Evolutionary conservation across 2,797 vertebrate species (phyloP).

Genomic region (Scarus forsteni): DNA sequence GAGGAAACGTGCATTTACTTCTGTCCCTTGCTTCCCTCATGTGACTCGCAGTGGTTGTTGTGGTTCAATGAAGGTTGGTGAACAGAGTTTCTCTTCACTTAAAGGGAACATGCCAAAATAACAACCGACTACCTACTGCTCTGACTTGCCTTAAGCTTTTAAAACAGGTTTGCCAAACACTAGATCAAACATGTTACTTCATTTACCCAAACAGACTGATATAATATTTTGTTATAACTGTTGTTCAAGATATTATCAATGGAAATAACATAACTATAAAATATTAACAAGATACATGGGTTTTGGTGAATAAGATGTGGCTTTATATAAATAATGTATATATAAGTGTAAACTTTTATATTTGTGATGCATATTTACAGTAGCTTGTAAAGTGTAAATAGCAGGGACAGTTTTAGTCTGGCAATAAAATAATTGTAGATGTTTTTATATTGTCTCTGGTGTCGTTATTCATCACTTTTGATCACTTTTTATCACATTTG

Average conservation of each 20-base stretch:
- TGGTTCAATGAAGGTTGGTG: slow-evolving; percentile 22
- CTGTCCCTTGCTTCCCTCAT: slow-evolving; percentile 36
- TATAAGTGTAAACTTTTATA: slow-evolving; percentile 85
- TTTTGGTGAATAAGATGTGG: slow-evolving; percentile 64
- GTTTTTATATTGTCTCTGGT: slow-evolving; percentile 76
- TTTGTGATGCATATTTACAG: slow-evolving; percentile 81
- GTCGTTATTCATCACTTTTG: slow-evolving; percentile 49
- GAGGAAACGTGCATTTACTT: slow-evolving; percentile 30
- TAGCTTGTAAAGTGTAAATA: slow-evolving; percentile 89
- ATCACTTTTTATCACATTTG: no score
- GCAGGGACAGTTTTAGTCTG: slow-evolving; percentile 83
- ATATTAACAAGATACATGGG: slow-evolving; percentile 57
- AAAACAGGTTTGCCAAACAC: slow-evolving; percentile 28
- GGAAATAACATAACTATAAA: slow-evolving; percentile 54
- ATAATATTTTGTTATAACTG: slow-evolving; percentile 48
- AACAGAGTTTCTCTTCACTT: slow-evolving; percentile 35
- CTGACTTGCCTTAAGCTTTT: slow-evolving; percentile 47
- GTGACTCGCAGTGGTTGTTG: slow-evolving; percentile 40
- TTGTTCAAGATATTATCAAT: slow-evolving; percentile 47
- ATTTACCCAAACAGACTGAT: slow-evolving; percentile 37
- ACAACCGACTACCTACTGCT: slow-evolving; percentile 70
- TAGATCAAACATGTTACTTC: slow-evolving; percentile 45
- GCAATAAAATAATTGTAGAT: slow-evolving; percentile 85
- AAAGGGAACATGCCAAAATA: slow-evolving; percentile 59
- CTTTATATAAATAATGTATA: slow-evolving; percentile 84